Base-by-base conservation (phyloP, 1,140 invertebrate genomes). In the Leptinotarsa undecemlineata region DNA sequence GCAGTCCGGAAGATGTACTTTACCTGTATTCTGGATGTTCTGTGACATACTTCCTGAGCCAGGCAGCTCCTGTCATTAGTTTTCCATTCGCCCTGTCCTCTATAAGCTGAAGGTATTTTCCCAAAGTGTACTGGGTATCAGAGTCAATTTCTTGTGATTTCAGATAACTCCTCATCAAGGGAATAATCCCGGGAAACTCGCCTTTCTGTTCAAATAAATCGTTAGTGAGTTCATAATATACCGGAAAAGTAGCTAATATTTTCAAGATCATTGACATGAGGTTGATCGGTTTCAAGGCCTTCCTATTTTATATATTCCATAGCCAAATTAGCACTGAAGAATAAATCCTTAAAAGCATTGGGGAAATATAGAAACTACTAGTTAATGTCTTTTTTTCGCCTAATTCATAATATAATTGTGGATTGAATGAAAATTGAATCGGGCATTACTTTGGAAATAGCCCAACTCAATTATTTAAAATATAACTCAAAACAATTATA, bases 51-150 rank as follows among this genome's bases (percentile, higher is more conserved):
- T 95, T 89, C 23, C 98, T 88, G 77, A 99, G 93, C 96, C 96
- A 99, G 33, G 91, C 87, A 62, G 96, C 96, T 77, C 95, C 95
- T 61, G 96, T 98, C 79, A 91, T 86, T 17, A 95, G 88, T 82
- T 94, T 91, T 77, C 96, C 96, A 77, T 93, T 92, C 11, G 97
- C 96, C 80, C 97, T 89, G 76, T 91, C 89, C 83, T 95, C 91
- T 83, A 99, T 99, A 57, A 99, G 90, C 82, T 94, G 95, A 67
- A 99, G 90, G 87, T 99, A 99, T 86, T 98, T 95, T 85, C 95
- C 93, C 79, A 99, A 94, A 3, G 96, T 98, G 86, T 97, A 99
- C 82, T 96, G 94, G 42, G 96, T 98, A 84, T 98, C 96, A 5
- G 96, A 95, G 87, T 99, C 97, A 63, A 98, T 92, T 85, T 99